Base-by-base conservation (phyloP, 2,888 invertebrate species). In the Pandemis corylana region DNA sequence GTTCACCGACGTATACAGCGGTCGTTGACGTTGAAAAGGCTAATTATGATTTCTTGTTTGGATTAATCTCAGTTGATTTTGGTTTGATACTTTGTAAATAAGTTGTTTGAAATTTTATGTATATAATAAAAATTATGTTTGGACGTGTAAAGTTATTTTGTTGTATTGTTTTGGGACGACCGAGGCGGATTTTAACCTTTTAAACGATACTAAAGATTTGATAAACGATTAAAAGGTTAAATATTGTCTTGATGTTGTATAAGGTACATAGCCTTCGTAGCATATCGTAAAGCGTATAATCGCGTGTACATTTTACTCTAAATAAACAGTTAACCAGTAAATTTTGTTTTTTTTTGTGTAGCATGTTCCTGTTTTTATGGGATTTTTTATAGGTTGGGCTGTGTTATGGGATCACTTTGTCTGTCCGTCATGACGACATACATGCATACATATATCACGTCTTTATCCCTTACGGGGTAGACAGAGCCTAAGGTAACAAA, bases 61-160 rank as follows among this genome's bases (percentile, higher is more conserved):
- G 36, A 65, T 49, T 66, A 36, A 42, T 42, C 53, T 49, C 36
- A 61, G 41, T 69, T 42, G 36, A 53, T 44, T 56, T 53, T 61
- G 12, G 42, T 73, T 56, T 56, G 20, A 51, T 68, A 70, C 63
- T 68, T 65, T 74, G 69, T 74, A 74, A 69, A 74, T 74, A 74
- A 61, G 61, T 66, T 15, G 20, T 69, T 70, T 69, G 59, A 73
- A 20, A 13, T 73, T 69, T 66, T 59, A 61, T 70, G 65, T 74
- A 74, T 51, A 74, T 69, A 70, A 69, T 53, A 61, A 59, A n/a
- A 66, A 74, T 70, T 74, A 74, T 74, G 69, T 70, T 74, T 74
- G 61, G 65, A 69, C 44, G 61, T 74, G 65, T 65, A 66, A 70
- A 69, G 51, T 65, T 59, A 49, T 15, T 59, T 53, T 68, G 62